Evolutionary conservation across 2,888 invertebrate species (phyloP), one percentile per base, ranked within the genome.

Genomic region (Drosophila anomalata): DNA sequence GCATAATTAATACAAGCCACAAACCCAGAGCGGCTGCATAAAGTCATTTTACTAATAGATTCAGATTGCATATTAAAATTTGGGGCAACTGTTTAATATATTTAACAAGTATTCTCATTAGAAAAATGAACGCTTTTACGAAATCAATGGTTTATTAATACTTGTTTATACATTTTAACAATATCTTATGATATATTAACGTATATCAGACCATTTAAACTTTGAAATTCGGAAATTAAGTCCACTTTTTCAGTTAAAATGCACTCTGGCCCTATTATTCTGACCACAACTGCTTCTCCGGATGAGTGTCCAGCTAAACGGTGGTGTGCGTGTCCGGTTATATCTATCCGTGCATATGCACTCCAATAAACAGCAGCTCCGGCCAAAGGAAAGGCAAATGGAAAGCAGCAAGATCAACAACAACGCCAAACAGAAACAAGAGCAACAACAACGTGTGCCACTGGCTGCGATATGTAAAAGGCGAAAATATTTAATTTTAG

Each of bases 401-500:
- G 11, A 20, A 9, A 17, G 14, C 7, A 20, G 44, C 6, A 22
- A 44, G 22, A 42, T 17, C 56, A 61, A 17, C 33, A 54, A 44
- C 33, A 48, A 29, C 29, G 36, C 20, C 52, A 53, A 60, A 29
- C 57, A 68, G 22, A 56, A 57, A 22, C 44, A 58, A 48, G 48
- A 68, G 20, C 44, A 58, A 52, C 51, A 68, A 50, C 73, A 56
- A 51, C 9, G 44, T 14, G 14, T 52, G 75, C 76, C 77, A 83
- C 69, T 76, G 79, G 51, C 80, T 82, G 70, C 72, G 78, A 87
- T 87, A 77, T 85, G 87, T 87, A 82, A 85, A 87, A 79, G 82
- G 85, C 87, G 82, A 85, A 85, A 85, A 85, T 87, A 87, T 85
- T 85, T 85, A 85, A 85, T 85, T 85, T 85, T 87, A 87, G 85